Percentiles rank a stretch among this genome's conserved stretches.
phyloP scores from a whole-genome alignment of 2,797 vertebrate genomes.

The Chaetophractus vellerosus region DNA sequence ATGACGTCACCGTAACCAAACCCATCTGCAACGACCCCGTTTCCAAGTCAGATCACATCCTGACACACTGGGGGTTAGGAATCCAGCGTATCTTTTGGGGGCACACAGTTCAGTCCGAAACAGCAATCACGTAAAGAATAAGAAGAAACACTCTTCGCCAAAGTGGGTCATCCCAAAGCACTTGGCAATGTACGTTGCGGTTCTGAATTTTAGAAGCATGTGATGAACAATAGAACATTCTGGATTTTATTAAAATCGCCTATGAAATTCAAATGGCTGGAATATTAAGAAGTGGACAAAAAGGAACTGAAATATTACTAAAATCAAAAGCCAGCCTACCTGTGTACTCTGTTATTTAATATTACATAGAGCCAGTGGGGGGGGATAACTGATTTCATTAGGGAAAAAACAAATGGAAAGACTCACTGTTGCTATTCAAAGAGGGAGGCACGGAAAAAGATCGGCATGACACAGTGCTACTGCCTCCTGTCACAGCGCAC shows the following conservation, averaged over 20 bases:
- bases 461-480: not conserved
- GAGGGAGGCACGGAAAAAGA: conserved; percentile 41
- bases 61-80: too few species aligned
- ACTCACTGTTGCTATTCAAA: conserved; percentile 28
- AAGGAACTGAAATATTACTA: conserved; percentile 35
- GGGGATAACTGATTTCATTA: conserved; percentile 61
- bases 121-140: not conserved
- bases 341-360: conserved; percentile 39
- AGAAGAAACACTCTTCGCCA: not conserved
- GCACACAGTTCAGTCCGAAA: too few species aligned
- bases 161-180: not conserved
- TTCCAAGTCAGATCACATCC: too few species aligned
- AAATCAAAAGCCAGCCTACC: not conserved
- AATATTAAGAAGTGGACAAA: conserved; percentile 63
- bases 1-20: too few species aligned
- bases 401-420: conserved; percentile 65
- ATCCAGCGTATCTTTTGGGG: too few species aligned
- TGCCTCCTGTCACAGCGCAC: not conserved
- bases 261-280: not conserved
- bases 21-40: too few species aligned
- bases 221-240: not conserved
- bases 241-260: conserved; percentile 37
- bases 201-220: not conserved
- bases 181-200: not conserved
- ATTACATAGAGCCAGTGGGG: not conserved